Evolutionary conservation across 2,797 vertebrate genomes (phyloP).

Genomic region (Melanotaenia maccullochi): DNA sequence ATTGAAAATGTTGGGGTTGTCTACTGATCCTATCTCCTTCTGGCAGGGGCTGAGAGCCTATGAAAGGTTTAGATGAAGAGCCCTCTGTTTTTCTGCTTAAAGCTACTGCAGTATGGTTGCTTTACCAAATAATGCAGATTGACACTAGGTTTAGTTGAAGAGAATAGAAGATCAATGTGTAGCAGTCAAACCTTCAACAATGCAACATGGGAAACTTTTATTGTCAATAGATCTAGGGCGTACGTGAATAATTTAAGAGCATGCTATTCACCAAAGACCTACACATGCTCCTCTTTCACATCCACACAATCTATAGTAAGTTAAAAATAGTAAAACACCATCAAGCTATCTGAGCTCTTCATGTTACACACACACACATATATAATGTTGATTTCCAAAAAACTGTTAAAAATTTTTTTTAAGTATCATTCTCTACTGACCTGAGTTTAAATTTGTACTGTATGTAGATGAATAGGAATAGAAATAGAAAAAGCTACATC

Average conservation of each 20-base stretch:
- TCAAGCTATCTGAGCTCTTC: neutral
- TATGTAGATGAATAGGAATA: too few species aligned
- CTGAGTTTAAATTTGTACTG: too few species aligned
- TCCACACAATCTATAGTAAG: too few species aligned
- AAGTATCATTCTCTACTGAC: too few species aligned
- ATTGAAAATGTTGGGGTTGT: constrained; percentile 81
- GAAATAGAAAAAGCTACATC: too few species aligned
- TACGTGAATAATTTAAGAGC: constrained; percentile 17
- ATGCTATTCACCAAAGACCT: constrained; percentile 35
- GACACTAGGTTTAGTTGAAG: constrained; percentile 1
- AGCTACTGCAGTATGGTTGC: constrained; percentile 25
- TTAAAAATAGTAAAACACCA: neutral
- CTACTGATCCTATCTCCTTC: constrained; percentile 77
- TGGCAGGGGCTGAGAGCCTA: constrained; percentile 68
- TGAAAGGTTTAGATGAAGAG: constrained; percentile 67
- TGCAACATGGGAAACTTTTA: constrained; percentile 24
- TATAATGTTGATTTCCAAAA: too few species aligned
- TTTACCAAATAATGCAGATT: constrained; percentile 23
- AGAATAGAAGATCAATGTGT: constrained; percentile 37
- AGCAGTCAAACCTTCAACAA: constrained; percentile 36
- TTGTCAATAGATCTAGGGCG: neutral
- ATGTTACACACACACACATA: too few species aligned
- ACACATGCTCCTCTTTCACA: neutral
- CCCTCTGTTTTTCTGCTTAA: constrained; percentile 42
- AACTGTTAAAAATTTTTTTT: too few species aligned